Percentiles rank a stretch among this genome's conserved stretches.
Conservation (phyloP, 2,797 vertebrate genomes). For the Cygnus olor region DNA sequence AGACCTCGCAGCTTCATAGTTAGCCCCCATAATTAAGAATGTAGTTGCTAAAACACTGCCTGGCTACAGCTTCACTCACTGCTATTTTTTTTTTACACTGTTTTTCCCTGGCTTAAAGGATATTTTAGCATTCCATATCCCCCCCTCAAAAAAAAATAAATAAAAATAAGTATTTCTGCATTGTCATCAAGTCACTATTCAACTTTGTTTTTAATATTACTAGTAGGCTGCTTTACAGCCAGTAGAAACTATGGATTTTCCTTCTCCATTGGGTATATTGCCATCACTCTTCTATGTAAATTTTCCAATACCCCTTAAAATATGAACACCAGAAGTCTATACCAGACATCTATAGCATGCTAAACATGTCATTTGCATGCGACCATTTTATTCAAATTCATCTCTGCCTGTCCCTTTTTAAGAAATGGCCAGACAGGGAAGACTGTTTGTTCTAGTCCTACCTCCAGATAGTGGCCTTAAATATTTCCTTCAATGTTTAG, state of each 20-base stretch:
- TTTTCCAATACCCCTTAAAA: background rate
- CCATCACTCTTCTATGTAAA: fast-evolving
- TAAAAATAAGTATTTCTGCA: background rate
- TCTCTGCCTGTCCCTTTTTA: background rate
- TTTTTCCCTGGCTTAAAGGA: background rate
- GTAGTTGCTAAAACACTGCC: background rate
- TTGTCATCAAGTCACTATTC: background rate
- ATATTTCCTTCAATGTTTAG: background rate
- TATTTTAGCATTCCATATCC: background rate
- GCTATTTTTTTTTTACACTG: background rate
- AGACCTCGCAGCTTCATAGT: background rate
- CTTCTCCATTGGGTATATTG: background rate
- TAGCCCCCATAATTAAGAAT: background rate
- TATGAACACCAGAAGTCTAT: background rate
- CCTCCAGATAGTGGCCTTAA: background rate
- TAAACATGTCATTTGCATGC: background rate
- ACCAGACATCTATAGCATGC: background rate
- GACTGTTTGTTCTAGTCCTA: background rate
- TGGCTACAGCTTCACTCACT: background rate
- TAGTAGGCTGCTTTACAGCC: background rate
- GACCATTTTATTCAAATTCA: background rate
- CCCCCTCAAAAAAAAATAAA: no score
- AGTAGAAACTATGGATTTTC: background rate
- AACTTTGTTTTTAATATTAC: background rate
- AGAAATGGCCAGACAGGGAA: background rate